Percentiles rank a stretch among this genome's conserved stretches.
These are phyloP conservation scores for Nebria salina DNA, from an alignment of 2,888 invertebrate species.

Conservation along the genomic window DNA sequence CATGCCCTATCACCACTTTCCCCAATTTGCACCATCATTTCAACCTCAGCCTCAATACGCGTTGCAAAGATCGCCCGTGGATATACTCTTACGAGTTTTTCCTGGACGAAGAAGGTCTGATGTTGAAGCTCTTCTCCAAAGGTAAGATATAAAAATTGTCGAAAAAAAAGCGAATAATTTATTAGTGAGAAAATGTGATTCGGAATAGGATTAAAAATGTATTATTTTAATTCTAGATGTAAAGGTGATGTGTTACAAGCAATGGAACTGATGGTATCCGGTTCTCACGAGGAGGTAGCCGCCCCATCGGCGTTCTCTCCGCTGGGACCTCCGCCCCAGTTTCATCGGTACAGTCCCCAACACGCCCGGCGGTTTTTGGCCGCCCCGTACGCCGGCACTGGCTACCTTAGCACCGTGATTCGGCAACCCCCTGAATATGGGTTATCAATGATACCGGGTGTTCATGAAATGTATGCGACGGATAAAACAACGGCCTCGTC, in stretches of 20 bases:
- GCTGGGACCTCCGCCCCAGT: slow-evolving; percentile 69
- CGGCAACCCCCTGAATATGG: slow-evolving; percentile 62
- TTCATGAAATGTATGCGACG: slow-evolving; percentile 61
- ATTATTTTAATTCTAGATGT: slow-evolving; percentile 54
- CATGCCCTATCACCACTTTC: slow-evolving; percentile 63
- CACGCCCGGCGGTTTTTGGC: slow-evolving; percentile 80
- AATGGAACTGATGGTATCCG: slow-evolving; percentile 89
- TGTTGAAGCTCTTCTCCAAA: slow-evolving; percentile 83
- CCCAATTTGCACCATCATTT: slow-evolving; percentile 52
- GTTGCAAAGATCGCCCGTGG: slow-evolving; percentile 80
- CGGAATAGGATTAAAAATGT: too few species aligned
- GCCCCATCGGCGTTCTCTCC: slow-evolving; percentile 80
- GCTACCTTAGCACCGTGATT: slow-evolving; percentile 83
- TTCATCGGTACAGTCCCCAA: slow-evolving; percentile 67
- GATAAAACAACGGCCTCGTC: slow-evolving; percentile 63
- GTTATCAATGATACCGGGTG: slow-evolving; percentile 56
- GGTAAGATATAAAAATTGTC: slow-evolving; percentile 61
- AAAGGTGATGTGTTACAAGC: slow-evolving; percentile 90
- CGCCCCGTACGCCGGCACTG: slow-evolving; percentile 85
- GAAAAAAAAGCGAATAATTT: too few species aligned
- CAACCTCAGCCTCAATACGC: slow-evolving; percentile 56
- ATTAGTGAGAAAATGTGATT: too few species aligned
- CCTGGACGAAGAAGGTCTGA: slow-evolving; percentile 87
- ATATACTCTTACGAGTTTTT: slow-evolving; percentile 89
- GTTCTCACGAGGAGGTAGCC: slow-evolving; percentile 58